Evolutionary conservation across 2,113 vertebrate species (phyloP), one percentile per base, ranked within the genome.

Genomic region (Oncorhynchus mykiss): DNA sequence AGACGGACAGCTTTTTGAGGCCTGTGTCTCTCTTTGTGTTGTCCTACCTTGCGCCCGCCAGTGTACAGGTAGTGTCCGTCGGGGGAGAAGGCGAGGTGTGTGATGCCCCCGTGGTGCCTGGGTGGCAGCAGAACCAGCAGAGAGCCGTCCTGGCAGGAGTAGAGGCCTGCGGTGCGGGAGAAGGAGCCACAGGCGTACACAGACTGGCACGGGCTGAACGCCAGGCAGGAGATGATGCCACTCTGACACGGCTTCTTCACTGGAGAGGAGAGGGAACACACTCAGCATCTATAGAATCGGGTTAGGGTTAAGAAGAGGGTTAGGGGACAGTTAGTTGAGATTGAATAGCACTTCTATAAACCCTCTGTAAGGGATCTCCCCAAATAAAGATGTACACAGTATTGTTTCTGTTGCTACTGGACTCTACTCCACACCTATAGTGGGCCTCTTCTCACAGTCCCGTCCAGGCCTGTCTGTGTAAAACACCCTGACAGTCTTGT

Each of bases 121-220:
- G 91, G 80, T 5, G 93, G 90, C 72, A 97, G 91, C 79, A 97
- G 80, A 22, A 95, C 92, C 2, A 97, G 90, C 75, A 81, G 91
- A 67, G 90, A 82, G 13, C 96, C 95, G 6, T 96, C 94, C 1
- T 94, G 92, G 76, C 91, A 93, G 69, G 94, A 93, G 84, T 97
- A 97, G 27, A 97, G 92, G 60, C 94, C 96, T 54, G 94, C 88
- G 1, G 93, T 93, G 62, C 94, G 89, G 1, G 93, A 90, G 59
- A 97, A 97, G 2, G 96, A 97, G 78, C 95, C 93, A n/a, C 95
- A 97, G 82, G 95, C 96, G 1, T 97, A 97, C 16, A 97, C 86
- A 3, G 94, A 91, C 82, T 94, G 94, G 24, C 88, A 82, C 0
- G 94, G 94, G 86, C 95, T 96, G 93, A 96, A 97, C 74, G 92